Evolutionary conservation across 2,888 invertebrate genomes (phyloP).

Genomic region (Acanthosoma haemorrhoidale): DNA sequence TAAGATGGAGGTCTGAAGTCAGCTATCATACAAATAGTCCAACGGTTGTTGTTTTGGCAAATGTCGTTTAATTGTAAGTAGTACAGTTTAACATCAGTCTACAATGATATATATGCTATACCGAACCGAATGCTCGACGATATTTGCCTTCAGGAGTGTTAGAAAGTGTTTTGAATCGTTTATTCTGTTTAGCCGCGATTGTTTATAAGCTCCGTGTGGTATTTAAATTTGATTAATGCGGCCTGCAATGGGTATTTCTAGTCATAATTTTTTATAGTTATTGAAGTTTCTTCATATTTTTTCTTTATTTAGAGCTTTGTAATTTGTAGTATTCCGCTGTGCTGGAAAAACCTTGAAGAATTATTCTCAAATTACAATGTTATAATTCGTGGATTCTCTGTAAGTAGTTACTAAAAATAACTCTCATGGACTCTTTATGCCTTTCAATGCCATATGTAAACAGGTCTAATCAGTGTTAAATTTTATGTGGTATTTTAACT

Average conservation of each 20-base stretch:
- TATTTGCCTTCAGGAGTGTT: background rate
- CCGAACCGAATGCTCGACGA: background rate
- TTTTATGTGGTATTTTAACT: too few species aligned
- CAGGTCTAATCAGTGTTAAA: too few species aligned
- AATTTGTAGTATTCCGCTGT: too few species aligned
- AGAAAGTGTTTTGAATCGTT: background rate
- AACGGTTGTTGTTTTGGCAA: constrained; percentile 14
- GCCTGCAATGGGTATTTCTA: background rate
- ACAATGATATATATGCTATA: background rate
- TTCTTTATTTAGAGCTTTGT: too few species aligned
- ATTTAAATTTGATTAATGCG: background rate
- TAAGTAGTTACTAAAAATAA: too few species aligned
- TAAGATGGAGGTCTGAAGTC: constrained; percentile 18
- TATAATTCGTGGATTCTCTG: too few species aligned
- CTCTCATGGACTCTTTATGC: too few species aligned
- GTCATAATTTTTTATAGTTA: too few species aligned
- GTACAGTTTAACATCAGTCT: background rate
- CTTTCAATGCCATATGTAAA: too few species aligned
- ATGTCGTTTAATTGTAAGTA: background rate
- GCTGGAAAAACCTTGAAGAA: too few species aligned
- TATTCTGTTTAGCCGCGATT: background rate
- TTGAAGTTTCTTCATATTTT: too few species aligned
- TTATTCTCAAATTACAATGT: too few species aligned
- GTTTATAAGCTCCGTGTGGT: background rate
- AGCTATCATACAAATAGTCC: background rate